A percentile compares a stretch with the other conserved stretches of the same genome.
Evolutionary conservation across 2,888 invertebrate genomes (phyloP).

Genomic region (Drosophila maculinotata): DNA sequence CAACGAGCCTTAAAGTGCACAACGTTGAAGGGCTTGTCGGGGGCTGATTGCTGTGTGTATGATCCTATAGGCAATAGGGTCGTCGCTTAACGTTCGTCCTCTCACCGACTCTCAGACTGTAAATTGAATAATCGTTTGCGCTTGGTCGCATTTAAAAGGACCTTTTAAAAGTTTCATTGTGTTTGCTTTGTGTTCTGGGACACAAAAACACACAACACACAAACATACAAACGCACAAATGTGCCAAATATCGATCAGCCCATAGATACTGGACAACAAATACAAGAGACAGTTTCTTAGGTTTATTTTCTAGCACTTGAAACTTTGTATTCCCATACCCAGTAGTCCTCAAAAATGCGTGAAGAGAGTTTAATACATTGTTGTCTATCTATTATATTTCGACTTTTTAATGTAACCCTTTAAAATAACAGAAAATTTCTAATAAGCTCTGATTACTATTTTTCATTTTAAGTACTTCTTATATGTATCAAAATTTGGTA

Average conservation of each 20-base stretch:
- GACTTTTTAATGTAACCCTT: too few species aligned
- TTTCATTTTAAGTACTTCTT: too few species aligned
- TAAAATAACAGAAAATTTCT: too few species aligned
- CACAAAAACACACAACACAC: conserved; percentile 15
- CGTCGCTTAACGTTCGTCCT: conserved; percentile 47
- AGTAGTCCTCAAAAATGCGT: neutral
- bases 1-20: conserved; percentile 51
- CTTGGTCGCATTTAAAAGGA: conserved; percentile 71
- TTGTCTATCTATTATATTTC: neutral
- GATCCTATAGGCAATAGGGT: conserved; percentile 41
- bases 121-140: conserved; percentile 80
- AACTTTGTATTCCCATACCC: conserved; percentile 16
- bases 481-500: too few species aligned
- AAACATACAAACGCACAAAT: conserved; percentile 25
- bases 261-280: conserved; percentile 25
- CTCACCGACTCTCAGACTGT: conserved; percentile 37
- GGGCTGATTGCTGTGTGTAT: conserved; percentile 23
- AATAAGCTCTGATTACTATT: too few species aligned
- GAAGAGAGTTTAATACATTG: neutral
- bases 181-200: conserved; percentile 31
- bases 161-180: conserved; percentile 72
- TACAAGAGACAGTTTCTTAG: conserved; percentile 42
- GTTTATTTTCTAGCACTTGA: conserved; percentile 31
- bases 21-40: conserved; percentile 38
- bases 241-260: conserved; percentile 67